These are phyloP conservation scores for Pocillopora grandis DNA, from an alignment of 92 coral and sea anemone genomes.

Conservation along the genomic window DNA sequence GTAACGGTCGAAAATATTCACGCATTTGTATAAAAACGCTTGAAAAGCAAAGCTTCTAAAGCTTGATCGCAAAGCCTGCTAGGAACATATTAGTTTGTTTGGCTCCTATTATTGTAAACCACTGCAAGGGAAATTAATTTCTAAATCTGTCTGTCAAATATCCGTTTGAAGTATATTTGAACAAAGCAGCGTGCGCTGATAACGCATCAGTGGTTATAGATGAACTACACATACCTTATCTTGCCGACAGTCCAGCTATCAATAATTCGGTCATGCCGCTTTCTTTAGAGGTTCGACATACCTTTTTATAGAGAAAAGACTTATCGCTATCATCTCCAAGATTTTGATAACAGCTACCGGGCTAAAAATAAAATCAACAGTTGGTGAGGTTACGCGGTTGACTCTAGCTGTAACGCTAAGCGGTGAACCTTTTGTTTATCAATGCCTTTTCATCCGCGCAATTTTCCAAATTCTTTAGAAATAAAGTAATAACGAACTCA, in stretches of 20 bases:
- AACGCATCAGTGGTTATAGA: neutral
- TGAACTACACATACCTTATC: slow-evolving; percentile 4
- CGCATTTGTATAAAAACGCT: neutral
- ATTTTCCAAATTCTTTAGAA: too few relatives aligned
- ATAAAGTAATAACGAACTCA: too few relatives aligned
- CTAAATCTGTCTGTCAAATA: slow-evolving; percentile 1
- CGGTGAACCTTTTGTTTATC: neutral
- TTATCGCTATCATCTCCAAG: slow-evolving; percentile 26
- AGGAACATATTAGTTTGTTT: neutral
- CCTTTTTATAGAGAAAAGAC: slow-evolving; percentile 5
- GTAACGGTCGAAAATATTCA: neutral
- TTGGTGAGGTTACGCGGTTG: neutral
- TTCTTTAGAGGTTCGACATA: slow-evolving; percentile 12
- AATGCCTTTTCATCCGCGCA: neutral
- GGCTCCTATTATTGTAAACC: neutral
- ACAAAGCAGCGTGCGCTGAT: neutral
- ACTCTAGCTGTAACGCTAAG: neutral
- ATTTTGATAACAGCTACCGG: slow-evolving; percentile 24
- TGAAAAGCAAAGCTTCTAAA: neutral
- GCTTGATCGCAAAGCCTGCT: neutral
- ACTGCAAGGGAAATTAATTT: slow-evolving; percentile 2
- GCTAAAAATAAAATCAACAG: slow-evolving; percentile 6
- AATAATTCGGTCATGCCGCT: slow-evolving; percentile 4
- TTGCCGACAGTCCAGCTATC: slow-evolving; percentile 17
- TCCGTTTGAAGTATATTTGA: neutral